Base-by-base conservation (phyloP, 2,888 invertebrate species). In the Trichogramma evanescens region DNA sequence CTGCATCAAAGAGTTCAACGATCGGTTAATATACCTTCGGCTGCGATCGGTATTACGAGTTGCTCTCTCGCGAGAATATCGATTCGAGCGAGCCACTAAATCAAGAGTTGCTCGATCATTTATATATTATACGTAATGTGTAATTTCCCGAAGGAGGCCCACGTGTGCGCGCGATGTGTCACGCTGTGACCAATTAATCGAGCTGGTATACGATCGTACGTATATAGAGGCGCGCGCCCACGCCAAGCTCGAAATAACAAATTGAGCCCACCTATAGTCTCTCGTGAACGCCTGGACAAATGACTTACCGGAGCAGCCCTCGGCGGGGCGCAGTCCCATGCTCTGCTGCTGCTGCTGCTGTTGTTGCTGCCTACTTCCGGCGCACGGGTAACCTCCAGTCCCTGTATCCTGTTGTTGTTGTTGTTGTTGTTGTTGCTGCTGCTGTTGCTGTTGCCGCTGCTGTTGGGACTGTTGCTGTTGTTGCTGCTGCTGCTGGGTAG, bases 251-350 rank as follows among this genome's bases (percentile, higher is more conserved):
- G 5, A 38, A 26, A 46, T 55, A 56, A 52, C 9, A 40, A 42
- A 10, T 10, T 13, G 6, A 9, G 5, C 5, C 5, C 40, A 45
- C 13, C 48, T 50, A 41, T 38, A 61, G 26, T 26, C 26, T 26
- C 26, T 26, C 26, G 26, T 26, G 26, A 26, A 26, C 26, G 26
- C 26, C 26, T 26, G 26, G 26, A 26, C 26, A 26, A 26, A 26
- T 26, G 26, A 26, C 61, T 72, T 68, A 76, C 76, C 75, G 51
- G 76, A 69, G 66, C 77, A 77, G 56, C 72, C 73, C 66, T 76
- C 73, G 58, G 72, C 58, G 69, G 77, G 56, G 79, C 80, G 50
- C 76, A 80, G 50, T 78, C 81, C 59, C 78, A 78, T 72, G 26
- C 26, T 26, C 26, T 26, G 26, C 26, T 26, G 54, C 71, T 66